Evolutionary conservation across 2,888 invertebrate species (phyloP).

Genomic region (Papilio gigon): DNA sequence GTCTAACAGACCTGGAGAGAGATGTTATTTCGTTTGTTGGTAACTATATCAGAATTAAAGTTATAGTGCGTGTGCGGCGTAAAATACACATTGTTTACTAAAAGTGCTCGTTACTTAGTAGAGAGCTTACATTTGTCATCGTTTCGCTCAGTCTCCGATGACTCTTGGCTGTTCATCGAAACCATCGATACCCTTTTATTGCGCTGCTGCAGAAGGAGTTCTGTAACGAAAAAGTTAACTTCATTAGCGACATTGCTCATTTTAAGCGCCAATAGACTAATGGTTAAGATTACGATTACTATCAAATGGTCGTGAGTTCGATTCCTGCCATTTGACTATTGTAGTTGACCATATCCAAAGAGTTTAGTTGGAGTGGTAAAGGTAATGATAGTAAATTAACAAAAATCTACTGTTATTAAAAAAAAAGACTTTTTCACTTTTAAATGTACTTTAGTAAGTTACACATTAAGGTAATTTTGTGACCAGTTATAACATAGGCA

Average conservation of each 20-base stretch:
- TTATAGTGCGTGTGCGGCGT: slow-evolving; percentile 15
- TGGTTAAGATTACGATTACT: too few species aligned
- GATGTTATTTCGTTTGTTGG: slow-evolving; percentile 50
- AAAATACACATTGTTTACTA: slow-evolving; percentile 18
- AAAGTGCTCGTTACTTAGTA: slow-evolving; percentile 27
- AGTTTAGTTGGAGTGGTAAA: too few species aligned
- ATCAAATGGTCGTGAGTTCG: too few species aligned
- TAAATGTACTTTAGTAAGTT: too few species aligned
- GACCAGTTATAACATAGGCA: too few species aligned
- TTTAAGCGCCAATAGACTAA: too few species aligned
- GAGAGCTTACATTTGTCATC: slow-evolving; percentile 74
- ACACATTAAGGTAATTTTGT: too few species aligned
- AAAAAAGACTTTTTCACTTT: background rate
- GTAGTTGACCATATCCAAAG: too few species aligned
- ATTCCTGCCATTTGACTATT: too few species aligned
- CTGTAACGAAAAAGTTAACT: slow-evolving; percentile 57
- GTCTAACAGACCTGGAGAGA: slow-evolving; percentile 77
- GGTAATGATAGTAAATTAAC: too few species aligned
- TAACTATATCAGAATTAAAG: slow-evolving; percentile 36
- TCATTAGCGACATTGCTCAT: too few species aligned
- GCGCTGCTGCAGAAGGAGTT: slow-evolving; percentile 71
- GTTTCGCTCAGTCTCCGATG: slow-evolving; percentile 66
- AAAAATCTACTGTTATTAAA: background rate
- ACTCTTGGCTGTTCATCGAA: slow-evolving; percentile 74
- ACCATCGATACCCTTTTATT: slow-evolving; percentile 73